Conservation (phyloP, 92 coral and sea anemone species). For the Anthopleura xanthogrammica region DNA sequence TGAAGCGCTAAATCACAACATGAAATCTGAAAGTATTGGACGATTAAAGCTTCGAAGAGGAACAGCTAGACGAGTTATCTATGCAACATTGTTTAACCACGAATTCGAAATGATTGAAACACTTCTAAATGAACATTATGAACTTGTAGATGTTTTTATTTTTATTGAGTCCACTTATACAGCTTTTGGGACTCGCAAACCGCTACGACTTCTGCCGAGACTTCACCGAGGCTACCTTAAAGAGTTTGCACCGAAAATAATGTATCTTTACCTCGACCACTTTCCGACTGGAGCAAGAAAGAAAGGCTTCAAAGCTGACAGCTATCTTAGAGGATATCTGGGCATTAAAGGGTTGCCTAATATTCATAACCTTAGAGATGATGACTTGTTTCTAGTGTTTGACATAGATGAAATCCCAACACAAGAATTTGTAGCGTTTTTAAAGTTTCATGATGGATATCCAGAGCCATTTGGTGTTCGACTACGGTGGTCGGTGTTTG, state of each 20-base stretch:
- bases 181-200: constrained; percentile 37
- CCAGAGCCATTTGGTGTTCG: constrained; percentile 46
- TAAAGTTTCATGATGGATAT: constrained; percentile 36
- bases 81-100: constrained; percentile 37
- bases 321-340: constrained; percentile 16
- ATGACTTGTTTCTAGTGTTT: constrained; percentile 30
- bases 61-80: constrained; percentile 29
- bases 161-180: constrained; percentile 30
- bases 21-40: too few species aligned
- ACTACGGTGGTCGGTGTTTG: constrained; percentile 33
- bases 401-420: constrained; percentile 43
- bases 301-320: constrained; percentile 32
- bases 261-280: constrained; percentile 35
- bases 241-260: constrained; percentile 25
- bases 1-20: constrained; percentile 22
- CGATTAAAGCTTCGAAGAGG: background rate
- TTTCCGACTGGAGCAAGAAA: constrained; percentile 41
- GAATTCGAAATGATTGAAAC: constrained; percentile 48
- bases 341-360: constrained; percentile 14
- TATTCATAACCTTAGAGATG: constrained; percentile 25
- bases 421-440: constrained; percentile 22
- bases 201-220: constrained; percentile 32
- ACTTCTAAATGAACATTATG: constrained; percentile 26
- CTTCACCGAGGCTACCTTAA: constrained; percentile 37
- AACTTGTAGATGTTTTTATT: constrained; percentile 38